Evolutionary conservation across 2,888 invertebrate genomes (phyloP).

Genomic region (Sesamia inferens): DNA sequence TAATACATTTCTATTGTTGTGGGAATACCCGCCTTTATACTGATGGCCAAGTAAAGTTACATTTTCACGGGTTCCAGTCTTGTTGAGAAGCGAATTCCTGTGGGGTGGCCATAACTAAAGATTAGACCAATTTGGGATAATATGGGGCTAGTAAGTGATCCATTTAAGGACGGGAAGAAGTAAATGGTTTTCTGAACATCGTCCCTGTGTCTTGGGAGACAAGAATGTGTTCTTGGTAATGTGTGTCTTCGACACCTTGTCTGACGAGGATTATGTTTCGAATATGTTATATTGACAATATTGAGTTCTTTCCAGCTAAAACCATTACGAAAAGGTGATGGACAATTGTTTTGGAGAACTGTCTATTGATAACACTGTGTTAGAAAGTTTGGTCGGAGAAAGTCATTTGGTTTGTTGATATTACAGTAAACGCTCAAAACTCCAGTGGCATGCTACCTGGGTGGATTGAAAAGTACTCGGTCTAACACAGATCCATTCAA

Average conservation of each 20-base stretch:
- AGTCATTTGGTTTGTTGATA: neutral
- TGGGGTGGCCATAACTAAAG: conserved; percentile 78
- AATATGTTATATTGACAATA: neutral
- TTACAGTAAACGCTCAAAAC: no score
- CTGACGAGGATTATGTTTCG: conserved; percentile 8
- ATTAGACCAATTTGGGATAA: conserved; percentile 81
- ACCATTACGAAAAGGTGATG: neutral
- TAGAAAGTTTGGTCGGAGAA: neutral
- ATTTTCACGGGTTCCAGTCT: conserved; percentile 51
- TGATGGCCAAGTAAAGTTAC: conserved; percentile 58
- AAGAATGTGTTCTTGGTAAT: conserved; percentile 57
- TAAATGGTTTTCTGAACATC: conserved; percentile 80
- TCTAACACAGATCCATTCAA: no score
- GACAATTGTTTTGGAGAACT: neutral
- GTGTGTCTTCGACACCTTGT: conserved; percentile 37
- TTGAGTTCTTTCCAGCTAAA: neutral
- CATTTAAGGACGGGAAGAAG: conserved; percentile 75
- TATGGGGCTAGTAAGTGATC: conserved; percentile 76
- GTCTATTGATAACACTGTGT: neutral
- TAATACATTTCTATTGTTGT: conserved; percentile 61
- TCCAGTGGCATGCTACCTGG: no score
- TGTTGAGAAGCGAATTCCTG: conserved; percentile 74
- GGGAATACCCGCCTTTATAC: conserved; percentile 62
- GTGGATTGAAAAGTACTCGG: no score
- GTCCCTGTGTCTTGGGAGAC: conserved; percentile 70